A percentile compares a stretch with the other conserved stretches of the same genome.
Evolutionary conservation across 2,797 vertebrate species (phyloP).

Genomic region (Darevskia nairensis): DNA sequence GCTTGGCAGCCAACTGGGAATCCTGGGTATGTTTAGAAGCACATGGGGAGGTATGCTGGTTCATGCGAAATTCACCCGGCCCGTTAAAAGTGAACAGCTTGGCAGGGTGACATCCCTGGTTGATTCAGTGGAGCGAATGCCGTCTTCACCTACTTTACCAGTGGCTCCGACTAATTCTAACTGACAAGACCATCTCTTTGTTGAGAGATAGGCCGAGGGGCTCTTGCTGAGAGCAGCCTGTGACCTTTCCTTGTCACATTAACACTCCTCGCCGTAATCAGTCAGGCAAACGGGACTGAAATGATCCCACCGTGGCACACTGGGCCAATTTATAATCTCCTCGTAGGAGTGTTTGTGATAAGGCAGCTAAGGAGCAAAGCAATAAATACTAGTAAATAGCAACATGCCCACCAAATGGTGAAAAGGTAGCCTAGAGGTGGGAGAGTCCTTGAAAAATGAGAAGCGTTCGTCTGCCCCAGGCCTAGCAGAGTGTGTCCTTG

Average conservation of each 20-base stretch:
- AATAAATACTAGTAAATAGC: not conserved
- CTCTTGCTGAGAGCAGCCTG: slow-evolving; percentile 53
- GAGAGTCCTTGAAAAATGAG: not conserved
- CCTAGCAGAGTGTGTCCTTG: not conserved
- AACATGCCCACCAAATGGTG: not conserved
- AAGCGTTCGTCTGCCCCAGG: not conserved
- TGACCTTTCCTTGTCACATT: slow-evolving; percentile 60
- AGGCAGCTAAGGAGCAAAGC: not conserved
- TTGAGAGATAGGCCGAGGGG: slow-evolving; percentile 11
- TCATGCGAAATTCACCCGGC: not conserved
- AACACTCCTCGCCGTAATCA: slow-evolving; percentile 39
- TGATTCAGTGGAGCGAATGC: slow-evolving; percentile 21
- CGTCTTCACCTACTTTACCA: slow-evolving; percentile 10
- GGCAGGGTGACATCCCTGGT: slow-evolving; percentile 22
- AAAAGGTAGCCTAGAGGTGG: not conserved
- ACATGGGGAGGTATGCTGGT: no score
- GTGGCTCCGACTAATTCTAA: slow-evolving; percentile 44
- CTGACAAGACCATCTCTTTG: slow-evolving; percentile 60
- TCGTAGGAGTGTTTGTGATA: slow-evolving; percentile 27
- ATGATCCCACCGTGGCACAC: fast-evolving
- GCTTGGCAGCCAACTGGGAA: not conserved
- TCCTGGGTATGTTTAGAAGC: not conserved
- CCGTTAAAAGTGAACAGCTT: slow-evolving; percentile 10
- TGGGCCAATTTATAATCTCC: slow-evolving; percentile 8
- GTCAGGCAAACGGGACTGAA: not conserved